These are phyloP conservation scores for Incurvaria masculella DNA, from an alignment of 2,888 invertebrate species.

Conservation along the genomic window DNA sequence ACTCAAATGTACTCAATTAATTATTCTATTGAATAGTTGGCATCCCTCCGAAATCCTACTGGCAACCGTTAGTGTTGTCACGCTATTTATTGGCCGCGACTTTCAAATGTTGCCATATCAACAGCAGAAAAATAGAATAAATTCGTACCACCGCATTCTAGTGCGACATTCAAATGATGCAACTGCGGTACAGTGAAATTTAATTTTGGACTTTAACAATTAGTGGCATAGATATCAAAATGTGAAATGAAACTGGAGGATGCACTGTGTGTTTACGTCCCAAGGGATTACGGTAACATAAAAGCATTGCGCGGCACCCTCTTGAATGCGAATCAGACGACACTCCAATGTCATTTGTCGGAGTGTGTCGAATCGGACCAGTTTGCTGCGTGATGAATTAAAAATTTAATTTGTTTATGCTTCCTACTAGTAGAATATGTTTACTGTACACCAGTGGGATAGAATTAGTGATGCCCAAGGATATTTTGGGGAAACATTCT, in stretches of 20 bases:
- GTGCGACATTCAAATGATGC: not conserved
- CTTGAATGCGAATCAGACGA: not conserved
- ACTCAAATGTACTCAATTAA: not conserved
- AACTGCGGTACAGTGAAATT: too few relatives aligned
- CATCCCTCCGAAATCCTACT: not conserved
- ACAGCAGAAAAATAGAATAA: not conserved
- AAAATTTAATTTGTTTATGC: not conserved
- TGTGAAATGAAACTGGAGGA: too few relatives aligned
- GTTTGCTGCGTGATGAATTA: not conserved
- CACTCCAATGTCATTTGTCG: not conserved
- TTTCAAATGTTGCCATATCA: not conserved
- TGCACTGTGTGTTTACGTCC: too few relatives aligned
- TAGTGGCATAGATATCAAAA: too few relatives aligned
- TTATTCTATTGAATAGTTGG: not conserved
- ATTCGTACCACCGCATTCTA: not conserved
- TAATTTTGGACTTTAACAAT: too few relatives aligned
- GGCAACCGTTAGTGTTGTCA: not conserved
- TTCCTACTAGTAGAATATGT: not conserved
- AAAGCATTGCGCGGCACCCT: not conserved
- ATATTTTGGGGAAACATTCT: not conserved
- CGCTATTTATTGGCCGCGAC: not conserved
- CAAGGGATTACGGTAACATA: too few relatives aligned
- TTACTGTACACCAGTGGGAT: not conserved
- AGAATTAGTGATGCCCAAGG: not conserved
- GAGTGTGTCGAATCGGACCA: not conserved